Evolutionary conservation across 2,113 vertebrate genomes (phyloP), one percentile per base, ranked within the genome.

Genomic region (Rhinopomastus cyanomelas): DNA sequence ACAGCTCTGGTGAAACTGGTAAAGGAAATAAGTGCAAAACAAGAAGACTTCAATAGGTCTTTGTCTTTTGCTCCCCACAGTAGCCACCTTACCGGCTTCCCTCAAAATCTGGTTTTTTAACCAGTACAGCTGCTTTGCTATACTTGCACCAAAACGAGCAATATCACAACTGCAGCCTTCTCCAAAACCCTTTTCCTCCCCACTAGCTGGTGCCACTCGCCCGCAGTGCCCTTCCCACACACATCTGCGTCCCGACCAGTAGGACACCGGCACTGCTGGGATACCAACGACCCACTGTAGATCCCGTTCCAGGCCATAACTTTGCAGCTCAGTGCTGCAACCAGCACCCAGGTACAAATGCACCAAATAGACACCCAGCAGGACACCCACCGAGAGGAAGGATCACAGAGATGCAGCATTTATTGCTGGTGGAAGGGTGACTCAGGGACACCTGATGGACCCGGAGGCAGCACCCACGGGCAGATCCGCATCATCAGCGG

Each of bases 181-280:
- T n/a, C 36, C 1, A 0, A 59, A n/a, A 2, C 11, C 30, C 36
- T 21, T n/a, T 30, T 12, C 26, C 46, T 12, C 46, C 14, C 32
- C 13, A 0, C 18, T 15, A 22, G 4, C 34, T 11, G 7, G 29
- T 13, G 49, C 10, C 22, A 16, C 12, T 12, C 1, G 3, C 16
- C 49, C 2, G 0, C 14, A 6, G 6, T 3, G 2, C 5, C 64
- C 57, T 30, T 30, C 46, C 39, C 16, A 30, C n/a, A 4, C 44
- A 44, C 37, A 36, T 42, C n/a, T 0, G 5, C 1, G 1, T 10
- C 53, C 46, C 11, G 3, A 49, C 42, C 22, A 2, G 0, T 25
- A 26, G 49, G n/a, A 36, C 8, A 18, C 8, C 37, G 14, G 23
- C 32, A 12, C 1, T 1, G 25, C 30, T 10, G 20, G 42, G 48